Conservation (phyloP, 2,797 vertebrate species). For the Allobates femoralis region DNA sequence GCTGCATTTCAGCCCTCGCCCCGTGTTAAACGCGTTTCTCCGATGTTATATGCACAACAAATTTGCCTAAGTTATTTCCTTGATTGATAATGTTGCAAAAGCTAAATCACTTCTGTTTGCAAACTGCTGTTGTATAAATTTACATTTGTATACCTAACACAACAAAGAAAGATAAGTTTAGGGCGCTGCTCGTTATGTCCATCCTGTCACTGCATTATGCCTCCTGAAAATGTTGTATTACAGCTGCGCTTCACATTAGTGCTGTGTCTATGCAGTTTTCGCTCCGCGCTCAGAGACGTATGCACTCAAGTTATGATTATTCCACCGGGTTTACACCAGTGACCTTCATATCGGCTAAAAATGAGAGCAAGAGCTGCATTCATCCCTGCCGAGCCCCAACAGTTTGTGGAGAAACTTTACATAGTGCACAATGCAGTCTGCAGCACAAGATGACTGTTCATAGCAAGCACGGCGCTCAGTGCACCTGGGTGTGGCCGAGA, state of each 20-base stretch:
- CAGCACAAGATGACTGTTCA: too few relatives aligned
- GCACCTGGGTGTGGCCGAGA: too few relatives aligned
- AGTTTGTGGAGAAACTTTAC: background rate
- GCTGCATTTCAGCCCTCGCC: too few relatives aligned
- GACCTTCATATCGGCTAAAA: background rate
- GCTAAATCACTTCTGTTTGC: constrained; percentile 52
- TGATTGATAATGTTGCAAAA: constrained; percentile 60
- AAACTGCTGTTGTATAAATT: constrained; percentile 48
- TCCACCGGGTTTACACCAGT: background rate
- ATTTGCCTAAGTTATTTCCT: constrained; percentile 57
- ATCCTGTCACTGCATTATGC: background rate
- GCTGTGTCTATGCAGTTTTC: background rate
- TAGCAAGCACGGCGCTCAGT: too few relatives aligned
- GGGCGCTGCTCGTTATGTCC: constrained; percentile 15
- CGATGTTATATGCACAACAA: constrained; percentile 37
- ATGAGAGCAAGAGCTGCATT: background rate
- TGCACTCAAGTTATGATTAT: background rate
- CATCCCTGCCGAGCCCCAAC: background rate
- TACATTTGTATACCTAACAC: constrained; percentile 40
- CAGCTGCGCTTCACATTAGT: background rate
- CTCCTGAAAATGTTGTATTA: constrained; percentile 3
- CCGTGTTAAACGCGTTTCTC: constrained; percentile 17
- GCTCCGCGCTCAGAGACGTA: background rate
- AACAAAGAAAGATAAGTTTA: constrained; percentile 25
- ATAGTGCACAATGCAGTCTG: background rate